Conservation (phyloP, 1,140 invertebrate genomes). For the Andrena cerasifolii region DNA sequence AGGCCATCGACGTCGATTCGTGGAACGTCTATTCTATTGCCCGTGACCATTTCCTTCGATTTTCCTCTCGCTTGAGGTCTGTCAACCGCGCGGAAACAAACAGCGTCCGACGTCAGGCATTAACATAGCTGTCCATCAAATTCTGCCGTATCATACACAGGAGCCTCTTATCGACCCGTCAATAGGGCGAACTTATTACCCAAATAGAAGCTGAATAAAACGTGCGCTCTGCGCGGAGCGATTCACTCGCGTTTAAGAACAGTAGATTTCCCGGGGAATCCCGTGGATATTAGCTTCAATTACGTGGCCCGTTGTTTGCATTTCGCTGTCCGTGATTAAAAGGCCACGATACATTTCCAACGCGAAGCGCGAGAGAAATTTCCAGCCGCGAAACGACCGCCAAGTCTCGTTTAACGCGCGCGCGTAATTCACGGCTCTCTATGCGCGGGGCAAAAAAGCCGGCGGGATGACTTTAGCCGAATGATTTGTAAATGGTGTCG, state of each 20-base stretch:
- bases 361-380: slow-evolving; percentile 42
- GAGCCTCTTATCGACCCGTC: neutral
- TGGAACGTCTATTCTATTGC: slow-evolving; percentile 42
- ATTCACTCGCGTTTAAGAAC: neutral
- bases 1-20: slow-evolving; percentile 62
- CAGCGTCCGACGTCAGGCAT: slow-evolving; percentile 45
- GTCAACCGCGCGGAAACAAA: slow-evolving; percentile 33
- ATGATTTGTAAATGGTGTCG: slow-evolving; percentile 9
- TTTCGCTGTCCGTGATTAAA: neutral
- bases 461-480: neutral
- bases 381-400: slow-evolving; percentile 35
- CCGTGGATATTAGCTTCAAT: neutral
- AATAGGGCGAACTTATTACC: neutral
- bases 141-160: slow-evolving; percentile 70
- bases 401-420: slow-evolving; percentile 19
- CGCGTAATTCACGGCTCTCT: slow-evolving; percentile 18
- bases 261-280: neutral
- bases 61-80: slow-evolving; percentile 16
- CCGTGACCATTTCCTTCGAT: slow-evolving; percentile 53
- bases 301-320: neutral
- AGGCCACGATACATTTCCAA: slow-evolving; percentile 3
- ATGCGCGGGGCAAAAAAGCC: neutral
- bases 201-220: slow-evolving; percentile 39
- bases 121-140: slow-evolving; percentile 77
- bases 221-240: neutral